Evolutionary conservation across 2,888 invertebrate species (phyloP).

Genomic region (Rotaria macrura): DNA sequence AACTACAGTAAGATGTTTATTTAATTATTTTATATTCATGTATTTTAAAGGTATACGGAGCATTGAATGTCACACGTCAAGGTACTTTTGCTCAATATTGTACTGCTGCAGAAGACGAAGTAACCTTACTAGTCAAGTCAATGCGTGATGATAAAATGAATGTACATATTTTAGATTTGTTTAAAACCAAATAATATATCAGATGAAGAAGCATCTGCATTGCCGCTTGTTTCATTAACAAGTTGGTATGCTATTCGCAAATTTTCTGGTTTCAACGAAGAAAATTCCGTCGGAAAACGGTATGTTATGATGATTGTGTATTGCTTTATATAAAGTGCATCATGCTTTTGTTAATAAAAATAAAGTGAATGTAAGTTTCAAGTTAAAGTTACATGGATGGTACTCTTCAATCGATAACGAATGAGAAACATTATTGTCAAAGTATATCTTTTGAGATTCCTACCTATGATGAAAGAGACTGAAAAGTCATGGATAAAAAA

Average conservation of each 20-base stretch:
- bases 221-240: background rate
- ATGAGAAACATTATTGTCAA: no score
- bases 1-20: background rate
- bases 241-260: slow-evolving; percentile 9
- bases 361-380: no score
- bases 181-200: slow-evolving; percentile 15
- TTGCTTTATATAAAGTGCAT: background rate
- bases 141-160: no score
- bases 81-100: slow-evolving; percentile 11
- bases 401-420: no score
- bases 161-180: background rate
- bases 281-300: background rate
- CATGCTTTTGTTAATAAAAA: no score
- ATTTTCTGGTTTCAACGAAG: background rate
- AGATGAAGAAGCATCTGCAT: background rate
- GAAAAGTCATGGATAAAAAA: no score
- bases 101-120: slow-evolving; percentile 6
- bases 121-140: no score
- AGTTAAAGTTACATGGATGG: no score
- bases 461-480: no score
- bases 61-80: background rate
- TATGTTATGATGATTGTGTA: background rate
- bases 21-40: background rate
- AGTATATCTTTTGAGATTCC: no score
- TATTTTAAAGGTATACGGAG: background rate